Evolutionary conservation across 2,797 vertebrate species (phyloP).

Genomic region (Chrysocyon brachyurus): DNA sequence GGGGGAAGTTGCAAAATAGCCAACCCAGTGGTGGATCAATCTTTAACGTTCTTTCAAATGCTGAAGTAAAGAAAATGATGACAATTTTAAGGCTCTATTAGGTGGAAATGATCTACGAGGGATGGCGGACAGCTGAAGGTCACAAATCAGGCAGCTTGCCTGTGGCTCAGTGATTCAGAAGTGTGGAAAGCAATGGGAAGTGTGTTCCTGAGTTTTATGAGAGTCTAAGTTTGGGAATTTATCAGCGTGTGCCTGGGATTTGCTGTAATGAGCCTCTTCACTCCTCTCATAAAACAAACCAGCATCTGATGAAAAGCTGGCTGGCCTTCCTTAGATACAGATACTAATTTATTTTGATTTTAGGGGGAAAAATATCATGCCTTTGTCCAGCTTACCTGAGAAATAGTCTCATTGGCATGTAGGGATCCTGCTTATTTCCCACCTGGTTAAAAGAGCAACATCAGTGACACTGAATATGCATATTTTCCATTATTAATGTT

Average conservation of each 20-base stretch:
- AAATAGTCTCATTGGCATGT: slow-evolving; percentile 58
- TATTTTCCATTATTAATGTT: slow-evolving; percentile 47
- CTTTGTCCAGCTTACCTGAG: slow-evolving; percentile 57
- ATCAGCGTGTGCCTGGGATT: slow-evolving; percentile 57
- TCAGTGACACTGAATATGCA: slow-evolving; percentile 15
- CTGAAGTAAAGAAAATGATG: slow-evolving; percentile 64
- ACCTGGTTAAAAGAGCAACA: slow-evolving; percentile 53
- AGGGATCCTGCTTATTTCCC: background rate
- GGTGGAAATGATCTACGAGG: slow-evolving; percentile 42
- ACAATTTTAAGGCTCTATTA: slow-evolving; percentile 68
- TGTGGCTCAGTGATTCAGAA: slow-evolving; percentile 32
- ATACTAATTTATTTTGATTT: slow-evolving; percentile 74
- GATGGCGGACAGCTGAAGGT: slow-evolving; percentile 36
- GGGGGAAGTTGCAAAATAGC: slow-evolving; percentile 62
- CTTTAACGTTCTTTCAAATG: slow-evolving; percentile 73
- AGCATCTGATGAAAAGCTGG: slow-evolving; percentile 70
- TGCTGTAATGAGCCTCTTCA: slow-evolving; percentile 53
- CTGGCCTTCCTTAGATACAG: slow-evolving; percentile 50
- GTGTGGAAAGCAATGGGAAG: background rate
- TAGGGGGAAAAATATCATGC: background rate
- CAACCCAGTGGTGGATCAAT: slow-evolving; percentile 56
- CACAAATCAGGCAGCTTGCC: slow-evolving; percentile 50
- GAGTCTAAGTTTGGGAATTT: slow-evolving; percentile 67
- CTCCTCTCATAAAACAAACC: slow-evolving; percentile 66
- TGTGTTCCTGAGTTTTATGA: slow-evolving; percentile 33